Base-by-base conservation (phyloP, 2,888 invertebrate genomes). In the Drosophila formosana region DNA sequence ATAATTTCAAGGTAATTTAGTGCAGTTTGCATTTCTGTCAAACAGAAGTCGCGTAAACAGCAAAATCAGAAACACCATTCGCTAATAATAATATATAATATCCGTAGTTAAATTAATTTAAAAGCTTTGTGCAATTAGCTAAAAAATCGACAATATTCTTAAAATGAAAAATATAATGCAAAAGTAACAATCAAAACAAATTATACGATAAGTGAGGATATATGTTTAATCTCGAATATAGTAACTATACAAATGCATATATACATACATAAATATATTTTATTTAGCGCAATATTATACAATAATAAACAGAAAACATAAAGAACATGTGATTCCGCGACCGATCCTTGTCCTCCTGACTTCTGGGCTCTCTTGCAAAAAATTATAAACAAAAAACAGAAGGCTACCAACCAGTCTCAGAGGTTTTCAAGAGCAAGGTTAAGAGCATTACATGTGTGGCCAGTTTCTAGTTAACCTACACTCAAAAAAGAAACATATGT, bases 401-500 rank as follows among this genome's bases (percentile, higher is more conserved):
- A 18, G 18, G 18, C 25, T 66, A 13, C 51, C 4, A 49, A 57
- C 67, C 45, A 66, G 62, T 68, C 81, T 69, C 39, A 43, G 56
- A 41, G 23, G n/a, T 60, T 72, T 88, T 88, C 82, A 88, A 88
- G 87, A 73, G 78, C 87, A 87, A 87, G 87, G 88, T 81, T 76
- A 83, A 77, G 71, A 74, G 67, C 58, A 66, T 70, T 57, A 56
- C 73, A 75, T 72, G 80, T 68, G 18, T 67, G 64, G 68, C 64
- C 52, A 66, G 62, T 72, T 76, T 67, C 73, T 75, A 60, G 80
- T 73, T 74, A 73, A 39, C 86, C 86, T 85, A 84, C 86, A 81
- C 86, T 71, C 43, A 1, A 57, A 65, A 47, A 3, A 61, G 45
- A 41, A 51, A 64, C 30, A 49, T 8, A 61, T n/a, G 51, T 46